A percentile compares a stretch with the other conserved stretches of the same genome.
Conservation (phyloP, 2,113 vertebrate genomes). For the Ondatra zibethicus region DNA sequence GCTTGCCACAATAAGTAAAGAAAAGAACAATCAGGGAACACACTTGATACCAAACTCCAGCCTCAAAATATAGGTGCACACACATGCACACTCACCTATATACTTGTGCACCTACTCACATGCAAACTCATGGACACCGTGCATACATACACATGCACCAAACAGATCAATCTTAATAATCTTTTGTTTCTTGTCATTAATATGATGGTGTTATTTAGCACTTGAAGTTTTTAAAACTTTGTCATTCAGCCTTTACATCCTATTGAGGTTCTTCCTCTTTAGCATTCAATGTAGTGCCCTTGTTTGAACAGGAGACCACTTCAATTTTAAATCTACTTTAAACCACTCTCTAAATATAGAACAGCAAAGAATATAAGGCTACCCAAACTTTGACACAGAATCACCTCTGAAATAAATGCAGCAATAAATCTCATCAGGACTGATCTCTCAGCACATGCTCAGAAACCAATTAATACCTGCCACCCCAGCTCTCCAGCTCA, state of each 20-base stretch:
- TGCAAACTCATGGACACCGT: not conserved
- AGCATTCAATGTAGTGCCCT: not conserved
- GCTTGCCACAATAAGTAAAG: not conserved
- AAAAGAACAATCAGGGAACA: not conserved
- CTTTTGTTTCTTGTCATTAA: not conserved
- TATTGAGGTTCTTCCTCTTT: not conserved
- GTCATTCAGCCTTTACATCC: not conserved
- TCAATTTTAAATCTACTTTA: constrained; percentile 37
- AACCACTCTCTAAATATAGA: constrained; percentile 21
- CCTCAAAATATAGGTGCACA: not conserved
- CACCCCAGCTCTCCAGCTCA: not conserved
- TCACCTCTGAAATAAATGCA: constrained; percentile 62
- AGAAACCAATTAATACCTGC: constrained; percentile 39
- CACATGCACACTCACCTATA: not conserved
- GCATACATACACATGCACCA: not conserved
- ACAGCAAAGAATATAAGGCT: constrained; percentile 1
- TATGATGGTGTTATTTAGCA: not conserved
- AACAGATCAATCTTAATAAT: not conserved
- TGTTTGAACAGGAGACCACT: not conserved
- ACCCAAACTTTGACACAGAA: constrained; percentile 28
- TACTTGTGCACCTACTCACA: fast-evolving
- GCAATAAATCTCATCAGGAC: constrained; percentile 21
- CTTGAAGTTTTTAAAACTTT: not conserved
- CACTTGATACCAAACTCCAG: not conserved
- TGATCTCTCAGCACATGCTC: not conserved